Base-by-base conservation (phyloP, 2,797 vertebrate species). In the Danio albolineatus region DNA sequence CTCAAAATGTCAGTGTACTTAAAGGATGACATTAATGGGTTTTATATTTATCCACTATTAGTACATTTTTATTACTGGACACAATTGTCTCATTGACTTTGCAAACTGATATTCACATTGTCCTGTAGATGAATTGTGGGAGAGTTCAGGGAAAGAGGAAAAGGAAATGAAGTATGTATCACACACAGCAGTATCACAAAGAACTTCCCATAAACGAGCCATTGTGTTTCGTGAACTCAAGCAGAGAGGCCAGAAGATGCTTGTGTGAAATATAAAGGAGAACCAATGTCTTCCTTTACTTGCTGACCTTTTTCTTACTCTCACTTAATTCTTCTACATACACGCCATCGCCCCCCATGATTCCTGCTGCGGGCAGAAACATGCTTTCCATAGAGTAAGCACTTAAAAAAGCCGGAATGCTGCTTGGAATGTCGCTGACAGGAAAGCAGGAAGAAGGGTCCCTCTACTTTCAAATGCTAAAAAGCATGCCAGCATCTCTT, bases 81-180 rank as follows among this genome's bases (percentile, higher is more conserved):
- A 28, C 28, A 28, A 28, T 28, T 28, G 28, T 28, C 28, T 3
- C 28, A 28, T 28, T 28, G 3, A 28, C 28, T n/a, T n/a, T n/a
- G n/a, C 9, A 17, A 41, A 38, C 60, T 76, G 64, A 82, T 73
- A 75, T 67, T 38, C 72, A 74, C 61, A 71, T 44, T 73, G 80
- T 84, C 74, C 12, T 10, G 73, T 5, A 64, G 80, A 88, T 82
- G 70, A 80, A 87, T 85, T 19, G 46, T 85, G 83, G 59, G 65
- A 74, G 74, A 82, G 54, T 53, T 17, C 66, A 56, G n/a, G 43
- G 28, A 17, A 54, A 41, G 74, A 83, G 86, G 85, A 88, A 87
- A 83, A 83, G 80, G 86, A 86, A 85, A 85, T 49, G 28, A n/a
- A 71, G 64, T 78, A 70, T 86, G 60, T 76, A 74, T 86, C 60